Base-by-base conservation (phyloP, 2,888 invertebrate genomes). In the Philereme vetulata region DNA sequence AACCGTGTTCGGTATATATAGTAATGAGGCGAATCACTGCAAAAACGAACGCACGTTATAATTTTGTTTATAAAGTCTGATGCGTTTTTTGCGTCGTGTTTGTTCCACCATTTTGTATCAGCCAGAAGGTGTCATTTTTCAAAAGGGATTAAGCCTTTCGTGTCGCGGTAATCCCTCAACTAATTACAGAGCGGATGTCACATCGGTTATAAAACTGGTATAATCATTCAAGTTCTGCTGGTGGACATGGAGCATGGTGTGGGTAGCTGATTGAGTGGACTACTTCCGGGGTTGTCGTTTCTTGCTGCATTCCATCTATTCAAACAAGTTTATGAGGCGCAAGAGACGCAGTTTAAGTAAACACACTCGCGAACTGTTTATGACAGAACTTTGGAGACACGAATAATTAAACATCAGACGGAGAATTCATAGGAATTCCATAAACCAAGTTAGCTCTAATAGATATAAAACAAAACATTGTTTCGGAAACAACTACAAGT, bases 51-150 rank as follows among this genome's bases (percentile, higher is more conserved):
- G 68, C 77, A 77, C 73, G 67, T 71, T 65, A 56, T 52, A 51
- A 55, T 38, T 32, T 79, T 86, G 86, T 77, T 71, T 60, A 56
- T 58, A 64, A 71, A 64, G 70, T 75, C 77, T 78, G 74, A 76
- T 75, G 72, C 62, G 65, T 65, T 64, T 82, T 84, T 85, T 70
- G 74, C 76, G 80, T 78, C 78, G 74, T 67, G 65, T 66, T 75
- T 75, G 77, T 78, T 75, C 67, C 48, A 68, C 70, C 70, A 76
- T 76, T 80, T 80, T 68, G 63, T 71, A 61, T 71, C 62, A 62
- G 66, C 67, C 53, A 65, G 68, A 62, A 70, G 70, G 75, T 75
- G 73, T 79, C 75, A 76, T 82, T 82, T 84, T 82, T 82, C 79
- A 82, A 76, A 75, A 70, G 75, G 77, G 77, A 78, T 84, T 80